phyloP scores from a whole-genome alignment of 2,888 invertebrate genomes.

The Rhopalosiphum nymphaeae region DNA sequence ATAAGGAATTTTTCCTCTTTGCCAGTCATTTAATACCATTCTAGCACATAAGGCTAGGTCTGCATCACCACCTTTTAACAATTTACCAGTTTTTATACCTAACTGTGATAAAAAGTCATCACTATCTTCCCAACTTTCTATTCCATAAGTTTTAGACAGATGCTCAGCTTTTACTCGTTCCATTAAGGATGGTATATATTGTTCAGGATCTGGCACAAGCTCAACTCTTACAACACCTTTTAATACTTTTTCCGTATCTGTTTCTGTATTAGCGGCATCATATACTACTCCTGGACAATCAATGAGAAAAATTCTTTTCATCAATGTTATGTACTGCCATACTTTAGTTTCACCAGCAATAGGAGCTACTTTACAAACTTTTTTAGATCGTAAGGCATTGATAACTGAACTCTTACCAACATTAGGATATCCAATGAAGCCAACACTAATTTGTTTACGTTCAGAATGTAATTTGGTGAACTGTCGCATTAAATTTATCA shows the following conservation, averaged over 20 bases:
- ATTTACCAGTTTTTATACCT: constrained; percentile 87
- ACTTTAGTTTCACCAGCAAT: constrained; percentile 98
- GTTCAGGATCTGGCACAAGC: constrained; percentile 92
- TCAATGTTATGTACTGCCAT: constrained; percentile 99
- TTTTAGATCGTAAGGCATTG: constrained; percentile 94
- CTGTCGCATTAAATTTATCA: constrained; percentile 95
- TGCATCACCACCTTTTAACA: constrained; percentile 97
- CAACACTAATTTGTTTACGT: constrained; percentile 98
- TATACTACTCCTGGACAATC: constrained; percentile 99
- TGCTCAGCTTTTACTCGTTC: constrained; percentile 91
- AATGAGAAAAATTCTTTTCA: constrained; percentile 95
- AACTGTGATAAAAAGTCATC: constrained; percentile 93
- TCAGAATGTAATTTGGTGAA: constrained; percentile 95
- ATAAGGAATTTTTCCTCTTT: constrained; percentile 96
- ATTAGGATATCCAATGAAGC: constrained; percentile 99
- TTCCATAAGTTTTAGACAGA: constrained; percentile 90
- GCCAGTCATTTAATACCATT: constrained; percentile 99
- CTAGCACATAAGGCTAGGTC: constrained; percentile 89
- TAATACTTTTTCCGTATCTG: constrained; percentile 93
- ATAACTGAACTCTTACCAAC: constrained; percentile 99
- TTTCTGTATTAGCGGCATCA: constrained; percentile 95
- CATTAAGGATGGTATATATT: constrained; percentile 90
- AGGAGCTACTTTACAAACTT: constrained; percentile 98
- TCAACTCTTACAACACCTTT: constrained; percentile 99
- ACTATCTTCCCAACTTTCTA: constrained; percentile 83